Percentiles rank a stretch among this genome's conserved stretches.
These are phyloP conservation scores for Dasyprocta punctata DNA, from an alignment of 2,113 vertebrate genomes.

Conservation along the genomic window DNA sequence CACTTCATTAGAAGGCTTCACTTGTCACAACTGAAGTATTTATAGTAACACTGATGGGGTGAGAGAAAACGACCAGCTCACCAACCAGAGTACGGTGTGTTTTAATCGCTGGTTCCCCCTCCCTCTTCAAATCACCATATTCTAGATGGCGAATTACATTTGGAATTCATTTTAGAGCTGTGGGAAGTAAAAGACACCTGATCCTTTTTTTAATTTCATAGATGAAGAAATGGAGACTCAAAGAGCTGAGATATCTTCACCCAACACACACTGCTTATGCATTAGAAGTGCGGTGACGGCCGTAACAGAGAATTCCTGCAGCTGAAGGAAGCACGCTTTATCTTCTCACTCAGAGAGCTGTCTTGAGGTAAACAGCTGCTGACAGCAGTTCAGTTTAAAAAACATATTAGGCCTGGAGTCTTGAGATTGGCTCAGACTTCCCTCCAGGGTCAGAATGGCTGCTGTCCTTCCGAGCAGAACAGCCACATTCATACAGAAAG, in stretches of 20 bases:
- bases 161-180: neutral
- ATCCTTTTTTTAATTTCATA: neutral
- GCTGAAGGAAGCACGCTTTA: accelerated
- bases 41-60: accelerated
- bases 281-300: neutral
- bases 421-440: neutral
- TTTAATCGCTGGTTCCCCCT: neutral
- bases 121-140: neutral
- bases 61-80: neutral
- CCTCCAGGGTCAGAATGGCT: neutral
- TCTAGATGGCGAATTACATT: neutral
- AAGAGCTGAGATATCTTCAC: neutral
- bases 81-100: neutral
- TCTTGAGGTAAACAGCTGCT: neutral
- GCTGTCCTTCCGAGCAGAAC: neutral
- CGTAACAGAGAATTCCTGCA: neutral
- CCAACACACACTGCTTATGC: too few relatives aligned
- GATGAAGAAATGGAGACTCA: neutral
- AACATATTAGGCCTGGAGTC: neutral
- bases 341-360: neutral
- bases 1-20: neutral
- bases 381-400: neutral
- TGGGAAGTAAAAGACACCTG: neutral
- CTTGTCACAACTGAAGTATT: neutral
- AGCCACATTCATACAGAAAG: neutral